phyloP scores from a whole-genome alignment of 2,888 invertebrate species.

The Dendrolimus houi region DNA sequence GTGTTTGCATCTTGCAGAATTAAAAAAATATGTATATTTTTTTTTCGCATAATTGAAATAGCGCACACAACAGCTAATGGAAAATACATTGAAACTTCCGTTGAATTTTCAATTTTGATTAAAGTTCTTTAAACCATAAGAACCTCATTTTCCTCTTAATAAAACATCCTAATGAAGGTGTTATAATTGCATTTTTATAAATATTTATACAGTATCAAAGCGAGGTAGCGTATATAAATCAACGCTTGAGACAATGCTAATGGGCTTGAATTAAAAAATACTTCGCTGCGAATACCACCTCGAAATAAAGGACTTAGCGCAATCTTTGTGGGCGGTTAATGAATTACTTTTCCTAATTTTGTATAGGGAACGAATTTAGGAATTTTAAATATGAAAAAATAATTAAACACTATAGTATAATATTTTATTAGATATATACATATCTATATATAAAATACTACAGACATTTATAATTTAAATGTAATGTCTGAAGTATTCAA shows the following conservation, averaged over 20 bases:
- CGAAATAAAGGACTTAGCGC: slow-evolving; percentile 66
- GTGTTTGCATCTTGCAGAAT: no score
- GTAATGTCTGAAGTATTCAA: no score
- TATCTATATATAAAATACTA: no score
- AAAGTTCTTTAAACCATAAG: no score
- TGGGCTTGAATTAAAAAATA: slow-evolving; percentile 71
- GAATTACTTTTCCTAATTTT: slow-evolving; percentile 72
- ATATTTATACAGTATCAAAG: background rate
- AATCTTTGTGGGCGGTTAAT: slow-evolving; percentile 68
- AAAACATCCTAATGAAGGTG: slow-evolving; percentile 64
- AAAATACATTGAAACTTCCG: no score
- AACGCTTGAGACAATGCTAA: slow-evolving; percentile 62
- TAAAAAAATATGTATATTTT: no score
- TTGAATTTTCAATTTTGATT: no score
- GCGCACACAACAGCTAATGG: no score
- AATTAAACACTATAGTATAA: no score
- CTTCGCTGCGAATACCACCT: slow-evolving; percentile 45
- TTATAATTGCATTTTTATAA: slow-evolving; percentile 32
- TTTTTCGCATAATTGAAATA: no score
- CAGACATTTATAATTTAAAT: no score
- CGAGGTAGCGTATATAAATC: slow-evolving; percentile 46
- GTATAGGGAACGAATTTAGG: slow-evolving; percentile 34
- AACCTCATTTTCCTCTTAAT: slow-evolving; percentile 38
- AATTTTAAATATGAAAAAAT: background rate
- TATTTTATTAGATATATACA: no score